phyloP scores from a whole-genome alignment of 2,888 invertebrate species.

The Yponomeuta plumbellus region DNA sequence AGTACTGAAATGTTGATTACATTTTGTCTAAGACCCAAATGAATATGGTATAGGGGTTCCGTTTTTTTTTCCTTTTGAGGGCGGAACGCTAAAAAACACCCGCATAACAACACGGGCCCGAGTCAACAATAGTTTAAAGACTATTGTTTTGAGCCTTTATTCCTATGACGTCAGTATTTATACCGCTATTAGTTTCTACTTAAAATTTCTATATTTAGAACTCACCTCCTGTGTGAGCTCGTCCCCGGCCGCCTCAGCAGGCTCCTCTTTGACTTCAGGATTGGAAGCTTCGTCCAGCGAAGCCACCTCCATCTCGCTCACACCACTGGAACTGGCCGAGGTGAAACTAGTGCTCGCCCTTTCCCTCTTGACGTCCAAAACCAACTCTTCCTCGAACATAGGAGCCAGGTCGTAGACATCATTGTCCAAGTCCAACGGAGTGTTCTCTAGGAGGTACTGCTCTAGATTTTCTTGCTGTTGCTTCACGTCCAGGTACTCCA shows the following conservation, averaged over 20 bases:
- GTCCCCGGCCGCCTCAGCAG: conserved; percentile 67
- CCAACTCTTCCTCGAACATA: conserved; percentile 61
- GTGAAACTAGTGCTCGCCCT: conserved; percentile 72
- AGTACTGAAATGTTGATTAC: no score
- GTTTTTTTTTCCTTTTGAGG: no score
- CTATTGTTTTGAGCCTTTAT: no score
- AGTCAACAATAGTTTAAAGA: no score
- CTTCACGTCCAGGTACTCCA: conserved; percentile 61
- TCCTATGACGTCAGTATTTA: no score
- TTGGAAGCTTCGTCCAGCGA: conserved; percentile 39
- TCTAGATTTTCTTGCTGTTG: conserved; percentile 59
- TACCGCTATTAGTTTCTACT: no score
- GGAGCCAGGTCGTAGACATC: conserved; percentile 59
- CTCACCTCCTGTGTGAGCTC: conserved; percentile 73
- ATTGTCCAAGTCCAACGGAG: conserved; percentile 47
- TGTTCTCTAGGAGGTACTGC: conserved; percentile 63
- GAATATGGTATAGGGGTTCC: no score
- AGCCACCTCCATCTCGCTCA: conserved; percentile 63
- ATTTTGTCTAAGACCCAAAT: no score
- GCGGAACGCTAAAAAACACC: no score
- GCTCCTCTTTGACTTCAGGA: conserved; percentile 59
- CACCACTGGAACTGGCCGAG: conserved; percentile 65
- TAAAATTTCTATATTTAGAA: conserved; percentile 18
- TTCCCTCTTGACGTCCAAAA: conserved; percentile 62
- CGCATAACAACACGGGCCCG: no score